Evolutionary conservation across 2,888 invertebrate species (phyloP).

Genomic region (Lithophane semibrunnea): DNA sequence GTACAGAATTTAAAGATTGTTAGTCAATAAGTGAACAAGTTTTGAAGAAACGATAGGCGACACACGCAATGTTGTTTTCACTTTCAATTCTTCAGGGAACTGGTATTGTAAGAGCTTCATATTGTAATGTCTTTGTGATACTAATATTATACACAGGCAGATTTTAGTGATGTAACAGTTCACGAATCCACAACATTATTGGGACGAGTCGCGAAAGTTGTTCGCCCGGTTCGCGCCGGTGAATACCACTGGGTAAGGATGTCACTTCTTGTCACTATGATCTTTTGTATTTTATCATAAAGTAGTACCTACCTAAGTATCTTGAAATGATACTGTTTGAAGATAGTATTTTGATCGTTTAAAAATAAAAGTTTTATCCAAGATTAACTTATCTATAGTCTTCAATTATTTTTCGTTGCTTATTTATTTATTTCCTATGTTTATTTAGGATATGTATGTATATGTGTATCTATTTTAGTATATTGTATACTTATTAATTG

Average conservation of each 20-base stretch:
- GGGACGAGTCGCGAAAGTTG: constrained; percentile 87
- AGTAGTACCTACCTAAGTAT: too few species aligned
- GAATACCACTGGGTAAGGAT: constrained; percentile 67
- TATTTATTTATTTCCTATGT: too few species aligned
- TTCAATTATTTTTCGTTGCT: too few species aligned
- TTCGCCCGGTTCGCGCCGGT: constrained; percentile 73
- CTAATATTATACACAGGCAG: constrained; percentile 63
- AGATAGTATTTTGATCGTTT: neutral
- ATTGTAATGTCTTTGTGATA: constrained; percentile 57
- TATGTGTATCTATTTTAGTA: too few species aligned
- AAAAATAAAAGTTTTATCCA: neutral
- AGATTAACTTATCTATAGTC: neutral
- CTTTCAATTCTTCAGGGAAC: constrained; percentile 39
- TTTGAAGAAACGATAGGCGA: constrained; percentile 8
- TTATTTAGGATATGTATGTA: too few species aligned
- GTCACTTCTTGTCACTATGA: constrained; percentile 49
- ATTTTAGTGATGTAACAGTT: constrained; percentile 79
- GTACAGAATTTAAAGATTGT: constrained; percentile 10
- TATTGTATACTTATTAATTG: too few species aligned
- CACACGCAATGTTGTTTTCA: constrained; percentile 1
- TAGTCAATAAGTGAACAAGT: constrained; percentile 21
- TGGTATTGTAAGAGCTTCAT: constrained; percentile 19
- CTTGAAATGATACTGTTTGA: neutral
- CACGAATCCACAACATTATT: constrained; percentile 76
- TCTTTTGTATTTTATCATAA: constrained; percentile 9